Conservation (phyloP, 2,113 vertebrate species). For the Eurystomus gularis region DNA sequence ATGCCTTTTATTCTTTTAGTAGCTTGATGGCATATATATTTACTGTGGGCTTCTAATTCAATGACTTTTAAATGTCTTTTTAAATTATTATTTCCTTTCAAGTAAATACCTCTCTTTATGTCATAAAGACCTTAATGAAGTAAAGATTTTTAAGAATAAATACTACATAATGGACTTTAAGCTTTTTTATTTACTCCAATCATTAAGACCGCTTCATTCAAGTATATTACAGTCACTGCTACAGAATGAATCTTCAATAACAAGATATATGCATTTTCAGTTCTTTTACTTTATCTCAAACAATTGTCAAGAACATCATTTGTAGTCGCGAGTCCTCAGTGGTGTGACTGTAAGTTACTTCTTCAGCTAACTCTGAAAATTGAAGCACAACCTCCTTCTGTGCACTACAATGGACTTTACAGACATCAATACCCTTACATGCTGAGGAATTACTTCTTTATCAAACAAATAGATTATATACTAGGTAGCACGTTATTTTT, state of each 20-base stretch:
- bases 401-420: not conserved
- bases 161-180: not conserved
- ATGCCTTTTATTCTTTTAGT: not conserved
- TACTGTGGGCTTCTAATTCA: not conserved
- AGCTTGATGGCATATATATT: not conserved
- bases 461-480: not conserved
- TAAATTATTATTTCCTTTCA: not conserved
- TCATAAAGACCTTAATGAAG: not conserved
- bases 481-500: not conserved
- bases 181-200: not conserved
- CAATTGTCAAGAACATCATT: rapidly evolving
- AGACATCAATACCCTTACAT: not conserved
- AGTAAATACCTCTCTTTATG: not conserved
- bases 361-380: not conserved
- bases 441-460: not conserved
- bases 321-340: not conserved
- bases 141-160: not conserved
- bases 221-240: not conserved
- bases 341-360: not conserved
- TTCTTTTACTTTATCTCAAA: not conserved
- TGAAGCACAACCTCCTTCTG: not conserved
- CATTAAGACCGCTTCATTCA: not conserved
- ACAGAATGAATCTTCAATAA: not conserved
- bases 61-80: not conserved
- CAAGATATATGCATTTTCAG: not conserved